Evolutionary conservation across 2,797 vertebrate genomes (phyloP).

Genomic region (Neostethus bicornis): DNA sequence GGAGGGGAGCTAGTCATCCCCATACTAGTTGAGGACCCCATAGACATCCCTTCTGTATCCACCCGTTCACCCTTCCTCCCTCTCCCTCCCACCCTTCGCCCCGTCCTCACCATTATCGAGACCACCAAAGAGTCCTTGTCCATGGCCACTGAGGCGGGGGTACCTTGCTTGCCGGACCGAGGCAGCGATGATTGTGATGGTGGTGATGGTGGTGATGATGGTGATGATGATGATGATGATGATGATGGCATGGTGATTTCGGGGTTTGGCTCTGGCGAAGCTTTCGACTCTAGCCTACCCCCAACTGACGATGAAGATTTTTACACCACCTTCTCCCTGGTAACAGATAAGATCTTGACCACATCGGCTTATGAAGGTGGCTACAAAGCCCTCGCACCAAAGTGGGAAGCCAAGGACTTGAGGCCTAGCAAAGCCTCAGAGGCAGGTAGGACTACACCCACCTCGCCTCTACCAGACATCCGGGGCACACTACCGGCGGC

Average conservation of each 20-base stretch:
- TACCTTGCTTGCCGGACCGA: conserved; percentile 99
- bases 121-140: conserved; percentile 99
- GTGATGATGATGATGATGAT: conserved; percentile 87
- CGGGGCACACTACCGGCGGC: conserved; percentile 88
- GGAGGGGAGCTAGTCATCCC: conserved; percentile 99
- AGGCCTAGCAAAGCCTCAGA: conserved; percentile 99
- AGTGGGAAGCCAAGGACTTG: conserved; percentile 99
- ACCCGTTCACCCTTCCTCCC: conserved; percentile 97
- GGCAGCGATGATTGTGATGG: conserved; percentile 99
- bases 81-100: conserved; percentile 94
- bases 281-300: conserved; percentile 99
- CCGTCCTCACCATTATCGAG: conserved; percentile 99
- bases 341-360: conserved; percentile 99
- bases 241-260: conserved; percentile 97
- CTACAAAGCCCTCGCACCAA: conserved; percentile 99
- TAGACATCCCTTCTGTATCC: conserved; percentile 97
- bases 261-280: conserved; percentile 99
- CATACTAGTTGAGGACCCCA: conserved; percentile 97
- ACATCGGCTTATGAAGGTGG: conserved; percentile 99
- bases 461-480: conserved; percentile 90
- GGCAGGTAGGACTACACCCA: conserved; percentile 98
- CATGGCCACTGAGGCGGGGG: conserved; percentile 99
- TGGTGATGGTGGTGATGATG: conserved; percentile 97
- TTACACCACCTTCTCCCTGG: conserved; percentile 99
- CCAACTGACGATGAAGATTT: conserved; percentile 99